Evolutionary conservation across 2,888 invertebrate genomes (phyloP).

Genomic region (Antheraea assamensis): DNA sequence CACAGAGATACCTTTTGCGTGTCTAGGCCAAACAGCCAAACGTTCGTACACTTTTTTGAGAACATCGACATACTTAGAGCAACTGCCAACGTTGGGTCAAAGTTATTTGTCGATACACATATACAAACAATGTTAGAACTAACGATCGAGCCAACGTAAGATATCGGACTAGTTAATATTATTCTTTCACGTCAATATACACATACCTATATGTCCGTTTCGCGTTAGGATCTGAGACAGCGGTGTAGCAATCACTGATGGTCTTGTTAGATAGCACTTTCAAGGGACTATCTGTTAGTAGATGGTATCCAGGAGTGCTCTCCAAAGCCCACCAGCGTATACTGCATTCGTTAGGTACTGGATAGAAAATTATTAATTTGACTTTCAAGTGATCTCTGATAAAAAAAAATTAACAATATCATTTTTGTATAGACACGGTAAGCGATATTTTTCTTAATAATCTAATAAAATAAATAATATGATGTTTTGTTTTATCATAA

Average conservation of each 20-base stretch:
- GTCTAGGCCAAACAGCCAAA: no score
- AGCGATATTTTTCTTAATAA: neutral
- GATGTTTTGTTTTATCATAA: neutral
- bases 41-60: no score
- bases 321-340: conserved; percentile 89
- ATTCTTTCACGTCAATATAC: neutral
- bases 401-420: neutral
- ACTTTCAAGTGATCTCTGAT: neutral
- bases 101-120: no score
- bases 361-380: conserved; percentile 5
- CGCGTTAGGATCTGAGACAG: conserved; percentile 51
- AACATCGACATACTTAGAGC: no score
- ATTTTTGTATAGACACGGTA: neutral
- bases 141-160: no score
- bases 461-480: neutral
- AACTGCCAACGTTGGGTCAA: no score
- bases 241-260: conserved; percentile 85
- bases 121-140: no score
- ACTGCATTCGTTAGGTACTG: conserved; percentile 73
- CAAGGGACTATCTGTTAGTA: conserved; percentile 84
- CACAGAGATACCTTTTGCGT: no score
- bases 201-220: conserved; percentile 55
- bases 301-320: conserved; percentile 87
- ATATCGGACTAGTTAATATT: neutral
- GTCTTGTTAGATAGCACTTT: conserved; percentile 83